A percentile compares a stretch with the other conserved stretches of the same genome.
Conservation (phyloP, 2,113 vertebrate species). For the Daphoenositta chrysoptera region DNA sequence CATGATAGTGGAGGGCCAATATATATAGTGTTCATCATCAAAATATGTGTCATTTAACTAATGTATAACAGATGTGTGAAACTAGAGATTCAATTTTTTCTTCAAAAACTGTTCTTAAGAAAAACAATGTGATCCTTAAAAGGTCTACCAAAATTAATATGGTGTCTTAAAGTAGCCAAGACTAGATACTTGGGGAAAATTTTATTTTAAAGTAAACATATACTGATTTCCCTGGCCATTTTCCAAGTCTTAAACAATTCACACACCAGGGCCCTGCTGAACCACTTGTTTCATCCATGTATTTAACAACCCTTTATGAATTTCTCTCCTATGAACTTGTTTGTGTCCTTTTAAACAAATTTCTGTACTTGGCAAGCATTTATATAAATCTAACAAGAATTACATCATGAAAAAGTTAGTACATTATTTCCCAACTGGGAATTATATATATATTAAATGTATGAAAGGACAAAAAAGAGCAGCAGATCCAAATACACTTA, state of each 20-base stretch:
- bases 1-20: not conserved
- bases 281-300: not conserved
- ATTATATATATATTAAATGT: not conserved
- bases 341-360: not conserved
- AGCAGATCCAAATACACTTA: not conserved
- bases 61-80: not conserved
- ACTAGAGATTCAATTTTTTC: not conserved
- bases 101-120: not conserved
- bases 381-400: not conserved
- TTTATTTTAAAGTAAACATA: not conserved
- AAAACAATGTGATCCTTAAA: not conserved
- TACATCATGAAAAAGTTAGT: not conserved
- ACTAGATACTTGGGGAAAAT: not conserved
- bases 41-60: not conserved
- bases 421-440: not conserved
- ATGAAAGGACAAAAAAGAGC: not conserved
- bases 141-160: not conserved
- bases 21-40: not conserved
- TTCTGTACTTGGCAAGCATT: not conserved
- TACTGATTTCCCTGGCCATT: not conserved
- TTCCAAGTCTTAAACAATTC: not conserved
- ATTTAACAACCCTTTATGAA: not conserved
- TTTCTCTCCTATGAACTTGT: not conserved
- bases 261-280: not conserved
- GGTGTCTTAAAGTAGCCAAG: not conserved